Percentiles rank a stretch among this genome's conserved stretches.
Conservation (phyloP, 2,888 invertebrate species). For the Drosophila diplacantha region DNA sequence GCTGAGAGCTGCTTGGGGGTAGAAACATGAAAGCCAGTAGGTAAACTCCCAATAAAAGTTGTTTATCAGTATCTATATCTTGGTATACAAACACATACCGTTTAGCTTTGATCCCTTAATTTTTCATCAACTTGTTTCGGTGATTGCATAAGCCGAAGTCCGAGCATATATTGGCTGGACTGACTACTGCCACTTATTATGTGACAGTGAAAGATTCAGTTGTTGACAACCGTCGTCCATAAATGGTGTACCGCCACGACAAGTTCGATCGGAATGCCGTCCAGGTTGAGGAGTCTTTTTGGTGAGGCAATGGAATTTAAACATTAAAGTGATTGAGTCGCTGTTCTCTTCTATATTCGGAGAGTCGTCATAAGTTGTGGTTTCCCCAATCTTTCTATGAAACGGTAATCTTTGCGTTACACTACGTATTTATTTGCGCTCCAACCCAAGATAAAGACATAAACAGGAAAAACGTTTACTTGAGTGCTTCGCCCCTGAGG, state of each 20-base stretch:
- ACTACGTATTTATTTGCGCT: not conserved
- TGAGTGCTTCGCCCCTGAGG: not conserved
- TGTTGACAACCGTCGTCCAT: constrained; percentile 45
- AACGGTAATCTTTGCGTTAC: not conserved
- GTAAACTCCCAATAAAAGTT: not conserved
- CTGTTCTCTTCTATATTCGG: not conserved
- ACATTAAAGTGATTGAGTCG: not conserved
- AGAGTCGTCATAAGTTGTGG: not conserved
- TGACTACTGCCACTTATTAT: constrained; percentile 13
- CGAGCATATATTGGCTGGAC: constrained; percentile 6
- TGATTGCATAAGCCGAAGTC: constrained; percentile 7
- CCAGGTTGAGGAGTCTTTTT: constrained; percentile 1
- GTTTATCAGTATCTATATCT: not conserved
- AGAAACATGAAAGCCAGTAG: too few species aligned
- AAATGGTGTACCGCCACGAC: constrained; percentile 34
- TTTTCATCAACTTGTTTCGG: not conserved
- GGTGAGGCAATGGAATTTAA: constrained; percentile 3
- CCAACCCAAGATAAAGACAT: not conserved
- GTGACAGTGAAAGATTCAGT: constrained; percentile 22
- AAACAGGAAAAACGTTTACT: not conserved
- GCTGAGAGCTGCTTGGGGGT: not conserved
- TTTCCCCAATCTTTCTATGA: not conserved
- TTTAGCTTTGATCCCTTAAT: not conserved
- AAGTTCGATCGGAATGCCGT: constrained; percentile 18
- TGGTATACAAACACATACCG: not conserved